phyloP scores from a whole-genome alignment of 2,797 vertebrate genomes.

The Chrosomus eos region DNA sequence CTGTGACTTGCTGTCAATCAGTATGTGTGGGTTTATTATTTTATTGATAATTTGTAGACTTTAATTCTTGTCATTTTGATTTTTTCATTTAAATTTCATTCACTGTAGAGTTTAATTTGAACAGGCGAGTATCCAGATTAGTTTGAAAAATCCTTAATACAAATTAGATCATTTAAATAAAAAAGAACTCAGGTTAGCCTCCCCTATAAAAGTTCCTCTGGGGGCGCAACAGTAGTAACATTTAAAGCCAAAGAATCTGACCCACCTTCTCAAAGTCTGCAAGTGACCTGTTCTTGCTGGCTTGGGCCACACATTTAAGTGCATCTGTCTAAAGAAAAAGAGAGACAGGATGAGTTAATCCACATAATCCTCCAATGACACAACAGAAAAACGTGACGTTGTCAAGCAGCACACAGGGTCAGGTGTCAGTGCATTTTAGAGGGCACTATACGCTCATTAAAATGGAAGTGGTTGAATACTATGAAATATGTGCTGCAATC shows the following conservation, averaged over 20 bases:
- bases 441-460: not conserved
- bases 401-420: not conserved
- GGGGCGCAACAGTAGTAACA: not conserved
- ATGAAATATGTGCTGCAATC: not conserved
- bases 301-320: conserved; percentile 92
- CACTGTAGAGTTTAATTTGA: not conserved
- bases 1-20: not conserved
- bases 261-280: conserved; percentile 96
- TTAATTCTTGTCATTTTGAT: not conserved
- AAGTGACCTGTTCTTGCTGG: conserved; percentile 96
- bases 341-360: conserved; percentile 15
- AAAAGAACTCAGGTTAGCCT: not conserved
- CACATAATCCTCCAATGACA: not conserved
- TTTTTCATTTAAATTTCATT: not conserved
- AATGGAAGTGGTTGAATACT: not conserved
- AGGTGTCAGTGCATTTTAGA: not conserved
- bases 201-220: not conserved
- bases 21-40: not conserved
- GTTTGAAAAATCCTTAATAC: not conserved
- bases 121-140: not conserved
- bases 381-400: not conserved
- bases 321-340: conserved; percentile 87
- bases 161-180: not conserved
- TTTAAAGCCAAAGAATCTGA: not conserved
- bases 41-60: not conserved